These are phyloP conservation scores for Diorhabda carinulata DNA, from an alignment of 1,140 invertebrate species.

Conservation along the genomic window DNA sequence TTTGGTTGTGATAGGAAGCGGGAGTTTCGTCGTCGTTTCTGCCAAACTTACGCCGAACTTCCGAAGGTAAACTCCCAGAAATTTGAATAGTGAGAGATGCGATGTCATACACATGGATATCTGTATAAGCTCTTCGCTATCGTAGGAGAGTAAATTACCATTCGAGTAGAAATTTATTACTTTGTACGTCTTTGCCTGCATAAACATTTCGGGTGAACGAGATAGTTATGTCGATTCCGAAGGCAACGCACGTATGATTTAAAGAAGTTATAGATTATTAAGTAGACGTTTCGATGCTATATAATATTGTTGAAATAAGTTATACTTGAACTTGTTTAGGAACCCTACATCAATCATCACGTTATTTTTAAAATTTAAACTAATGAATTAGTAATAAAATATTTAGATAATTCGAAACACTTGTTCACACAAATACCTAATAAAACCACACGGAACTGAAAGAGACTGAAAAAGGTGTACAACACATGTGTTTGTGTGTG, in stretches of 20 bases:
- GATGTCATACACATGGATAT: slow-evolving; percentile 38
- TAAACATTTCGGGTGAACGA: neutral
- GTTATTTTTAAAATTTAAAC: too few species aligned
- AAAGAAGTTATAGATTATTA: neutral
- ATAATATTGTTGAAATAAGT: too few species aligned
- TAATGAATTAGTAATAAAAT: too few species aligned
- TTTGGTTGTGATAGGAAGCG: slow-evolving; percentile 43
- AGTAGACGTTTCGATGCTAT: too few species aligned
- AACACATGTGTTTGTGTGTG: slow-evolving; percentile 10
- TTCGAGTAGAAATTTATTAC: slow-evolving; percentile 16
- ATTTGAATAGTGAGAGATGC: slow-evolving; percentile 38
- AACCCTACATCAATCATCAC: too few species aligned
- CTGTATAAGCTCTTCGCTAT: neutral
- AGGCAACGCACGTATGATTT: neutral
- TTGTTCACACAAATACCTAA: slow-evolving; percentile 6
- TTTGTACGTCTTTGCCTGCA: slow-evolving; percentile 12
- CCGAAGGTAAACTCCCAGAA: slow-evolving; percentile 40
- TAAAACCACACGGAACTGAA: slow-evolving; percentile 6
- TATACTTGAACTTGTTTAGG: too few species aligned
- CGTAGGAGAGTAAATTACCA: slow-evolving; percentile 13
- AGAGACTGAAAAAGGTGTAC: slow-evolving; percentile 3
- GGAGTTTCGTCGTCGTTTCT: slow-evolving; percentile 6
- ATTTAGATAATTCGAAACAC: slow-evolving; percentile 6
- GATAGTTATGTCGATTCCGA: neutral
- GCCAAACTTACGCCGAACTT: slow-evolving; percentile 42